Evolutionary conservation across 2,797 vertebrate species (phyloP), one percentile per base, ranked within the genome.

Genomic region (Antrozous pallidus): DNA sequence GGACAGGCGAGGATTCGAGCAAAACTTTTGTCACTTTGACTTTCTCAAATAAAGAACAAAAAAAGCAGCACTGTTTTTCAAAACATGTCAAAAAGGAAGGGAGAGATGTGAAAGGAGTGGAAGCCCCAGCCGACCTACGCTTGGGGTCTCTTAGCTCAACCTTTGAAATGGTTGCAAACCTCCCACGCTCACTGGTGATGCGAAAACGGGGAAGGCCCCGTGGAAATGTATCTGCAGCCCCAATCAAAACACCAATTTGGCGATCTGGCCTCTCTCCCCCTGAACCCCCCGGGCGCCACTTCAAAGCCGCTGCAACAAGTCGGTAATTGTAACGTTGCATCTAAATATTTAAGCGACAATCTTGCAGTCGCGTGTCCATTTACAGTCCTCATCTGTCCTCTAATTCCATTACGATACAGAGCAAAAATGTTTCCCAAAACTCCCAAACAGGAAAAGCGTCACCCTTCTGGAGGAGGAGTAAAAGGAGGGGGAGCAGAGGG

Each of bases 271-370:
- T 31, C 0, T 96, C 96, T 91, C 96, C 94, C 97, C 96, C 94
- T 90, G 40, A 80, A 84, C 98, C 96, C 96, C 97, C 91, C 87
- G 63, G 94, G 96, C 97, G 95, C 97, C 96, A 95, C 98, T 98
- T 98, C 98, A 98, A 98, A 98, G 98, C 85, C 93, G 9, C 82
- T 14, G 94, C 97, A 98, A 98, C 98, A 98, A 98, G 98, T 96
- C 97, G 93, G 97, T 98, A 98, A 98, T 98, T 98, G 98, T 98
- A 98, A 97, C 96, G 96, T 97, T 97, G 97, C 98, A 98, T 98
- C 98, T 98, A 98, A 99, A 99, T 98, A 98, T 98, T 99, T 98
- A 98, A 98, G 98, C 97, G 98, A 97, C 97, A 97, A 97, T 95
- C 96, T 96, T 95, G 96, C 89, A 95, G 98, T 98, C 98, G 98